Conservation (phyloP, 23 tunicate genomes). For the Botrylloides violaceus region DNA sequence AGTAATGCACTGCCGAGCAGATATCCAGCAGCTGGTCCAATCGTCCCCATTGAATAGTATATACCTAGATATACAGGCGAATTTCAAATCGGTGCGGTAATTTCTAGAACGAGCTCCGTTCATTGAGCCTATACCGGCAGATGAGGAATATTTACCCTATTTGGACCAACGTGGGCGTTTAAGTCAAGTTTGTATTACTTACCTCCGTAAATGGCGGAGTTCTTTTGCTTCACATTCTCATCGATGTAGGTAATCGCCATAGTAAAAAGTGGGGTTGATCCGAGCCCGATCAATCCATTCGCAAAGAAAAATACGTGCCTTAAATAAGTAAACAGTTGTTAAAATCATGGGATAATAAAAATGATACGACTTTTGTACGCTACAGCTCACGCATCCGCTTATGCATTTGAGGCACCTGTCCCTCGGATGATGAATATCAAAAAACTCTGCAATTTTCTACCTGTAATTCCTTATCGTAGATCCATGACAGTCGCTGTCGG, state of each 20-base stretch:
- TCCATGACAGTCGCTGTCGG: slow-evolving; percentile 1
- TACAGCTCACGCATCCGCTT: too few species aligned
- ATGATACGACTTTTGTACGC: background rate
- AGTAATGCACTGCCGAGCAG: slow-evolving; percentile 14
- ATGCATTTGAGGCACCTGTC: too few species aligned
- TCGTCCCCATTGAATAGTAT: slow-evolving; percentile 21
- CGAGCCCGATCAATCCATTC: slow-evolving; percentile 19
- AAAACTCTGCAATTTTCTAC: background rate
- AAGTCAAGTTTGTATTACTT: background rate
- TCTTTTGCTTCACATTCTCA: slow-evolving; percentile 24
- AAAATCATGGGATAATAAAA: background rate
- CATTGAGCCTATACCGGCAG: too few species aligned
- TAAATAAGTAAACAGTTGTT: background rate
- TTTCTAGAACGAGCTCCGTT: too few species aligned
- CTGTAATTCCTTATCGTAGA: slow-evolving; percentile 16
- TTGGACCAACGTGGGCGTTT: too few species aligned
- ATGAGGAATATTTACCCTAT: too few species aligned
- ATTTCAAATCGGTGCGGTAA: background rate
- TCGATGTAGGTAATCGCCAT: slow-evolving; percentile 30
- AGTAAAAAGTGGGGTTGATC: slow-evolving; percentile 35
- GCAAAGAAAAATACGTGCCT: slow-evolving; percentile 28
- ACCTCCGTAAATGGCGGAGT: slow-evolving; percentile 27
- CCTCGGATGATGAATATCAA: too few species aligned
- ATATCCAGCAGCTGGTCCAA: slow-evolving; percentile 36
- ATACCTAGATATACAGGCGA: slow-evolving; percentile 3